Conservation (phyloP, 2,113 vertebrate species). For the Cygnus buccinator region DNA sequence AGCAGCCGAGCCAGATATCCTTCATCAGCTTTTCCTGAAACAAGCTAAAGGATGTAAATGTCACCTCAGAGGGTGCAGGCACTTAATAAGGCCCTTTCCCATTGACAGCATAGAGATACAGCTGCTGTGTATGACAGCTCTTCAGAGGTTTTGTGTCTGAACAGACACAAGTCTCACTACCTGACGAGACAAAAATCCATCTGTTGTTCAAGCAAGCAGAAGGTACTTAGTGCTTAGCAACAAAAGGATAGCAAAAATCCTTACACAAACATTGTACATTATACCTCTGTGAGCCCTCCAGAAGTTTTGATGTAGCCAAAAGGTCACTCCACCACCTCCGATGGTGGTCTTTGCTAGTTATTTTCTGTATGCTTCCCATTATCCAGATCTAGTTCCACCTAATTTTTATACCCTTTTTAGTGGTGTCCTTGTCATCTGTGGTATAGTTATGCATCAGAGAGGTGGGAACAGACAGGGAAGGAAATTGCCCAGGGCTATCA, state of each 20-base stretch:
- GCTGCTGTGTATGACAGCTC: not conserved
- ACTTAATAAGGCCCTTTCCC: not conserved
- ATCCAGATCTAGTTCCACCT: not conserved
- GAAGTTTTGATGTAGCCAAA: not conserved
- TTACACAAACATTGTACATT: not conserved
- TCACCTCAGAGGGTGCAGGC: not conserved
- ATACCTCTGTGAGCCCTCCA: not conserved
- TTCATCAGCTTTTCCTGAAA: not conserved
- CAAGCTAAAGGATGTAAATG: not conserved
- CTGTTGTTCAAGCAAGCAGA: not conserved
- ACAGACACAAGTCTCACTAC: not conserved
- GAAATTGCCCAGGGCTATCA: not conserved
- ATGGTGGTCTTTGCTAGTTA: not conserved
- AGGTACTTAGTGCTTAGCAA: not conserved
- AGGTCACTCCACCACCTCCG: not conserved
- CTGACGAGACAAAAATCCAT: not conserved
- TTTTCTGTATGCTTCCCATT: not conserved
- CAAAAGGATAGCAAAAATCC: not conserved
- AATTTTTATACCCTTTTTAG: not conserved
- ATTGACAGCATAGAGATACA: rapidly evolving
- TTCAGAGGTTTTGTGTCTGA: not conserved
- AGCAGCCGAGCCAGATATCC: rapidly evolving
- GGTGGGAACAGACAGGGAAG: not conserved
- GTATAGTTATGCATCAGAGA: not conserved
- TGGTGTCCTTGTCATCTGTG: rapidly evolving